Percentiles rank a stretch among this genome's conserved stretches.
These are phyloP conservation scores for Colletes latitarsis DNA, from an alignment of 1,140 invertebrate genomes.

Conservation along the genomic window DNA sequence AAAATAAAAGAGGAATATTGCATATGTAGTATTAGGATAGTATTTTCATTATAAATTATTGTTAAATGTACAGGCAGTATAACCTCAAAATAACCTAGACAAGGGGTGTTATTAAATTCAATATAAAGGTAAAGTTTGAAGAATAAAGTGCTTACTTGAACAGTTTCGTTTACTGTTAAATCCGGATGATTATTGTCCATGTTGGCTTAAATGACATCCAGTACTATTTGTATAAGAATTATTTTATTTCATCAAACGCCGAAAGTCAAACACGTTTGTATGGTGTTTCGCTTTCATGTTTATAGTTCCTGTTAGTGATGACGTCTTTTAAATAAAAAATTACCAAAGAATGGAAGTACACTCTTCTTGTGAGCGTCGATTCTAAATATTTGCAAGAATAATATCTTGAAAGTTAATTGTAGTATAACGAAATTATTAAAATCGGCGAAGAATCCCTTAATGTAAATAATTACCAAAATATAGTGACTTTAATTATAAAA, in stretches of 20 bases:
- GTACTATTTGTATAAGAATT: constrained; percentile 7
- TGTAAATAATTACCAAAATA: no score
- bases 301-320: background rate
- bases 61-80: background rate
- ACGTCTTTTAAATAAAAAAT: background rate
- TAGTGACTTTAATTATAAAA: no score
- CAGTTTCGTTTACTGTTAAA: background rate
- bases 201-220: constrained; percentile 25
- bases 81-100: constrained; percentile 35
- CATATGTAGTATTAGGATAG: background rate
- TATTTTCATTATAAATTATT: background rate
- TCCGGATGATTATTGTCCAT: constrained; percentile 23
- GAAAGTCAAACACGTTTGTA: constrained; percentile 33
- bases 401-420: no score
- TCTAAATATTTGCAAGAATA: no score
- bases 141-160: constrained; percentile 22
- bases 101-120: background rate
- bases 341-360: background rate
- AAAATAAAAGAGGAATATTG: no score
- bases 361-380: no score
- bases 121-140: background rate
- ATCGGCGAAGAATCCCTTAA: no score
- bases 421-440: no score
- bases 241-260: background rate
- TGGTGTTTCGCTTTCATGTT: constrained; percentile 26